Conservation (phyloP, 1,140 invertebrate genomes). For the Magallana gigas region DNA sequence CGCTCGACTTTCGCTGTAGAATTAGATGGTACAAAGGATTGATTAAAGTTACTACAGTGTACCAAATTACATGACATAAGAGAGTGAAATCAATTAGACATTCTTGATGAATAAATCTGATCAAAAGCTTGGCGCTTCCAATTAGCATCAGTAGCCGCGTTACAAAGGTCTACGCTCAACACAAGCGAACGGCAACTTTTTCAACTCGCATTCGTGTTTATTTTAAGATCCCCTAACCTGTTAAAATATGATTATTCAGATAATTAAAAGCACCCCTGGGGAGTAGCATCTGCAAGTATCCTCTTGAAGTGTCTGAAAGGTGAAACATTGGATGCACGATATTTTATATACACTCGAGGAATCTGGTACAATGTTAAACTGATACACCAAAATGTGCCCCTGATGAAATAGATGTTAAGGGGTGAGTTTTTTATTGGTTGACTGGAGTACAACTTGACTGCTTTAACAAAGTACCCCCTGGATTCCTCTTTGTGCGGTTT, state of each 20-base stretch:
- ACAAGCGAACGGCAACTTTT: constrained; percentile 2
- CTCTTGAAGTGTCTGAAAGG: neutral
- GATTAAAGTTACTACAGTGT: too few relatives aligned
- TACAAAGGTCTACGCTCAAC: neutral
- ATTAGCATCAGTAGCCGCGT: neutral
- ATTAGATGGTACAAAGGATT: too few relatives aligned
- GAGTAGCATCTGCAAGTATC: constrained; percentile 16
- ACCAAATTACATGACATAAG: too few relatives aligned
- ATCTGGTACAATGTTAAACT: constrained; percentile 17
- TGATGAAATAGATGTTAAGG: neutral
- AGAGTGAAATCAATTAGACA: neutral
- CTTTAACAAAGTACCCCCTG: neutral
- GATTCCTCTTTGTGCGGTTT: neutral
- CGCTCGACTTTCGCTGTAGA: too few relatives aligned
- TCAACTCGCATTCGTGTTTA: constrained; percentile 1
- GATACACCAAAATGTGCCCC: neutral
- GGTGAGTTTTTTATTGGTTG: neutral
- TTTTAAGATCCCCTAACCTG: constrained; percentile 20
- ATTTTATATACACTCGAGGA: constrained; percentile 1
- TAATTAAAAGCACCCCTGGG: constrained; percentile 29
- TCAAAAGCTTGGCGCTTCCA: neutral
- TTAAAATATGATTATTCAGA: constrained; percentile 29
- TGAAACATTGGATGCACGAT: neutral
- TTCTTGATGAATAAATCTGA: neutral
- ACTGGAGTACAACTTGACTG: neutral